phyloP scores from a whole-genome alignment of 2,888 invertebrate genomes.

The Drosophila emarginata region DNA sequence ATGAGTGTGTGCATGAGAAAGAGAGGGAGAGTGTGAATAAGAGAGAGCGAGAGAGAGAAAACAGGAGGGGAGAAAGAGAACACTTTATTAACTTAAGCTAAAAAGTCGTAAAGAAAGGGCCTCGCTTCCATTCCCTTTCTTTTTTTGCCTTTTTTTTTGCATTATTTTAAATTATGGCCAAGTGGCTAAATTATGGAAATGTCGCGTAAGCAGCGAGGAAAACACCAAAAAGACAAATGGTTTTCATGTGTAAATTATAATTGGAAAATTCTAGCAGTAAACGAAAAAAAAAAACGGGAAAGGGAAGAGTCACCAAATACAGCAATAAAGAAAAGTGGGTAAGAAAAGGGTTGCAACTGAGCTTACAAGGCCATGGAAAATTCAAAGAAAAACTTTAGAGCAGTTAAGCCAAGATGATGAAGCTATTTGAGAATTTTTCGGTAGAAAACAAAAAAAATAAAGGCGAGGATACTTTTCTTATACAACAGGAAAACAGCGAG shows the following conservation, averaged over 20 bases:
- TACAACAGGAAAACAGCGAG: too few species aligned
- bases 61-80: constrained; percentile 9
- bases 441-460: neutral
- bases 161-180: constrained; percentile 69
- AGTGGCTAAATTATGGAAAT: constrained; percentile 74
- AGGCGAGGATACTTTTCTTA: too few species aligned
- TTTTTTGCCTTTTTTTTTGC: neutral
- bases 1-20: constrained; percentile 2
- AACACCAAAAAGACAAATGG: constrained; percentile 63
- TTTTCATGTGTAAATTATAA: constrained; percentile 73
- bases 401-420: neutral
- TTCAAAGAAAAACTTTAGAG: neutral
- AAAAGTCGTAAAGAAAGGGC: constrained; percentile 52
- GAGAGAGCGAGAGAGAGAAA: constrained; percentile 10
- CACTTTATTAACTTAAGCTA: constrained; percentile 68
- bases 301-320: too few species aligned
- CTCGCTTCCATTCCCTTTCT: neutral
- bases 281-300: neutral
- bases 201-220: constrained; percentile 58
- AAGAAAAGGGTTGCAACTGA: constrained; percentile 29
- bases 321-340: neutral
- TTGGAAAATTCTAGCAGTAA: constrained; percentile 53
- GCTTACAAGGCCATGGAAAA: too few species aligned
- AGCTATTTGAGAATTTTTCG: neutral
- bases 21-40: constrained; percentile 15